Conservation (phyloP, 2,113 vertebrate species). For the Rhea americana region DNA sequence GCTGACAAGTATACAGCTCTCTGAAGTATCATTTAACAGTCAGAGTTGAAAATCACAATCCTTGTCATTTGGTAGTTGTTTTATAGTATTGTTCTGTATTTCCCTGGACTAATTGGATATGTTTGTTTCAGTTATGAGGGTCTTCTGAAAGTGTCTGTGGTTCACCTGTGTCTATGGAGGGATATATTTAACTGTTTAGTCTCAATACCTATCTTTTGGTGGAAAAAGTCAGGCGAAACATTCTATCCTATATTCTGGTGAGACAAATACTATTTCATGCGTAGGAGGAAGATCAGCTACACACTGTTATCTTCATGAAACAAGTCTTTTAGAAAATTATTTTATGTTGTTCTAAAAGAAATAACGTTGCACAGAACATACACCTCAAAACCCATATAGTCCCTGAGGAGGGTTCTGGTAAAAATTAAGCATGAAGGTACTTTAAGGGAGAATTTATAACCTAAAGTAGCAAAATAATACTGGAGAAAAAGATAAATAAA, state of each 20-base stretch:
- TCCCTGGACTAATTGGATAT: background rate
- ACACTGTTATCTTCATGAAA: background rate
- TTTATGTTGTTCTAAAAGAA: background rate
- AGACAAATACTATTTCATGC: background rate
- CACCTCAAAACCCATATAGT: background rate
- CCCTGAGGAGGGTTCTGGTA: background rate
- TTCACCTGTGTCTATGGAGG: background rate
- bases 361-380: background rate
- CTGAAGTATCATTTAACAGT: background rate
- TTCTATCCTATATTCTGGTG: background rate
- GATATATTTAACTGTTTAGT: background rate
- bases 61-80: background rate
- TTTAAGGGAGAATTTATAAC: slow-evolving; percentile 22
- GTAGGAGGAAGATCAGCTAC: background rate
- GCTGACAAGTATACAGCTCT: background rate
- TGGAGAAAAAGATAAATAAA: background rate
- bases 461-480: background rate
- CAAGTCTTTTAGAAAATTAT: background rate
- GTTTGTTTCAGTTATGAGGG: background rate
- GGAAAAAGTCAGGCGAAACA: background rate
- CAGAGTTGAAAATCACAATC: background rate
- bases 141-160: background rate
- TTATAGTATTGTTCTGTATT: background rate
- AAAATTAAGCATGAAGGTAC: background rate
- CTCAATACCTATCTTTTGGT: background rate